phyloP scores from a whole-genome alignment of 2,113 vertebrate genomes.

The Otocyon megalotis region DNA sequence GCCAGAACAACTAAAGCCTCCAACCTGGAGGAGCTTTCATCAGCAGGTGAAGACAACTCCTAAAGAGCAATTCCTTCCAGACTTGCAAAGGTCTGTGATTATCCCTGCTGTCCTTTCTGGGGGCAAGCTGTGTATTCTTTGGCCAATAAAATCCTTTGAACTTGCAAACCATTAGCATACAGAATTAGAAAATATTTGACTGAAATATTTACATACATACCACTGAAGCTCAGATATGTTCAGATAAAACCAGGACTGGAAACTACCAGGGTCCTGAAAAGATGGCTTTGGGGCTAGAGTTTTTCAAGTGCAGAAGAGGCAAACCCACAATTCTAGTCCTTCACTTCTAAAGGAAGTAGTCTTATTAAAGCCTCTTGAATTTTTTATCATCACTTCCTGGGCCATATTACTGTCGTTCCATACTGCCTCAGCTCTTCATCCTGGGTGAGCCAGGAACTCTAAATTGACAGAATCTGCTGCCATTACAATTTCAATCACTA shows the following conservation, averaged over 20 bases:
- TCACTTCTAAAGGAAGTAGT: not conserved
- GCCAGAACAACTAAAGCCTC: not conserved
- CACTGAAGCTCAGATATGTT: not conserved
- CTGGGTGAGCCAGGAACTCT: too few relatives aligned
- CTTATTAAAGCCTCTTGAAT: not conserved
- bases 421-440: not conserved
- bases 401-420: accelerated
- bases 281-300: not conserved
- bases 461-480: conserved; percentile 47
- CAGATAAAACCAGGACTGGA: not conserved
- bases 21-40: accelerated
- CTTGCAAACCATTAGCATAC: not conserved
- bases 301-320: not conserved
- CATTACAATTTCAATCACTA: conserved; percentile 49
- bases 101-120: not conserved
- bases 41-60: not conserved
- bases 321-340: not conserved
- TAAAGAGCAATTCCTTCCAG: accelerated
- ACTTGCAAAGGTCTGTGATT: not conserved
- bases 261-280: not conserved
- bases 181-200: not conserved
- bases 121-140: not conserved
- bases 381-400: not conserved
- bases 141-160: not conserved
- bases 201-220: not conserved